phyloP scores from a whole-genome alignment of 2,888 invertebrate species.

The Tetanocera ferruginea region DNA sequence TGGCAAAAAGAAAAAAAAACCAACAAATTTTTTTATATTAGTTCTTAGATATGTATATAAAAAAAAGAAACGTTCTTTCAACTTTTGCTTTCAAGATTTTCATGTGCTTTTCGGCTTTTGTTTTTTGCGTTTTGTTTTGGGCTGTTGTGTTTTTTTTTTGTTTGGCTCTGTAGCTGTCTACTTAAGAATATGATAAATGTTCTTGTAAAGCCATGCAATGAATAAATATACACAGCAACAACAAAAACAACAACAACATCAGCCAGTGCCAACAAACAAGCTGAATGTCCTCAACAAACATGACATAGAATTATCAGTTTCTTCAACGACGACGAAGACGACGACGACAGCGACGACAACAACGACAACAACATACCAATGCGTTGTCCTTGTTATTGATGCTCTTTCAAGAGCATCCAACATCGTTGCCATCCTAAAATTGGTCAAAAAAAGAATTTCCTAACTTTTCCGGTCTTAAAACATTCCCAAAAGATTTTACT shows the following conservation, averaged over 20 bases:
- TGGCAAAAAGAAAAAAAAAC: too few species aligned
- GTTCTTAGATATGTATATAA: too few species aligned
- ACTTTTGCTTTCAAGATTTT: not conserved
- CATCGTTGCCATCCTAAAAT: not conserved
- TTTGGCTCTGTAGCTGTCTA: slow-evolving; percentile 7
- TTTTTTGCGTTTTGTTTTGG: not conserved
- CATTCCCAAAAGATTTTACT: not conserved
- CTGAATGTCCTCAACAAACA: not conserved
- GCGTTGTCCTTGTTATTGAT: slow-evolving; percentile 8
- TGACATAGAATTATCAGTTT: slow-evolving; percentile 11
- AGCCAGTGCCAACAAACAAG: not conserved
- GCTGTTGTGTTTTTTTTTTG: not conserved
- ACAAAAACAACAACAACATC: not conserved
- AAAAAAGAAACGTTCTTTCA: too few species aligned
- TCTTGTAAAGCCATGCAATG: slow-evolving; percentile 22
- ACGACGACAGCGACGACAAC: not conserved
- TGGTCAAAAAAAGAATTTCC: not conserved
- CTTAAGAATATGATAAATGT: slow-evolving; percentile 27
- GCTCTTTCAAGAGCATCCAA: slow-evolving; percentile 1
- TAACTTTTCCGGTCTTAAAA: not conserved
- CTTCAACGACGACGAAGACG: not conserved
- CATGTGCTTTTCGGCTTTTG: not conserved
- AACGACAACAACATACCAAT: not conserved
- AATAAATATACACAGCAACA: slow-evolving; percentile 15
- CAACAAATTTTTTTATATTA: too few species aligned